Conservation (phyloP, 2,797 vertebrate species). For the Enteromius viviparus region DNA sequence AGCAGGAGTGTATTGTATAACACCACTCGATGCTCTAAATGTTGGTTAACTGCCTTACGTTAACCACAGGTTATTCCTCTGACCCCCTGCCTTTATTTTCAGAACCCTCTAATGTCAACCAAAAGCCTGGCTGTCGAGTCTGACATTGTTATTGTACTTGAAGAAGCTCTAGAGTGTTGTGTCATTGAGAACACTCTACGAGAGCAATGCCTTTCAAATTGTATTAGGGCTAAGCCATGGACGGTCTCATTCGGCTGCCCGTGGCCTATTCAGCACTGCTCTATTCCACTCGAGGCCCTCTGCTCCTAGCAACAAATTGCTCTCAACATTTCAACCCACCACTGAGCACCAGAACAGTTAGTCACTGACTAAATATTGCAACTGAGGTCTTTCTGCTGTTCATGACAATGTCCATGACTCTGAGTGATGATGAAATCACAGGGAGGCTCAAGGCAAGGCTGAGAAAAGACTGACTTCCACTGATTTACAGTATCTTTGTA, state of each 20-base stretch:
- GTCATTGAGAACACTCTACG: constrained; percentile 65
- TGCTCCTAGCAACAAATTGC: constrained; percentile 64
- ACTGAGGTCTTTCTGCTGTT: constrained; percentile 19
- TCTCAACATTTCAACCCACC: constrained; percentile 68
- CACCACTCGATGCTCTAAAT: background rate
- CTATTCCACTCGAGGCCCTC: constrained; percentile 57
- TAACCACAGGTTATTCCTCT: constrained; percentile 47
- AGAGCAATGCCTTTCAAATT: constrained; percentile 70
- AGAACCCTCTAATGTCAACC: constrained; percentile 56
- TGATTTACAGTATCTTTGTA: background rate
- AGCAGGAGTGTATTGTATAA: background rate
- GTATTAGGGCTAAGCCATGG: constrained; percentile 64
- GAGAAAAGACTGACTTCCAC: constrained; percentile 23
- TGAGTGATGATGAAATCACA: constrained; percentile 35
- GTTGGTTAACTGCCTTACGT: constrained; percentile 12
- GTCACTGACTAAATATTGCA: constrained; percentile 48
- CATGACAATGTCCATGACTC: constrained; percentile 38
- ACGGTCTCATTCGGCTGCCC: constrained; percentile 62
- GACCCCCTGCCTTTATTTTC: constrained; percentile 55
- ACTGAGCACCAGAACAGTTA: constrained; percentile 64
- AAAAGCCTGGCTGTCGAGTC: constrained; percentile 51
- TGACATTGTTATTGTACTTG: constrained; percentile 67
- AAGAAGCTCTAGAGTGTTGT: constrained; percentile 63
- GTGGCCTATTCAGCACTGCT: constrained; percentile 63
- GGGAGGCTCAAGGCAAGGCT: background rate